Percentiles rank a stretch among this genome's conserved stretches.
phyloP scores from a whole-genome alignment of 2,113 vertebrate genomes.

The Heterotilapia buettikoferi region DNA sequence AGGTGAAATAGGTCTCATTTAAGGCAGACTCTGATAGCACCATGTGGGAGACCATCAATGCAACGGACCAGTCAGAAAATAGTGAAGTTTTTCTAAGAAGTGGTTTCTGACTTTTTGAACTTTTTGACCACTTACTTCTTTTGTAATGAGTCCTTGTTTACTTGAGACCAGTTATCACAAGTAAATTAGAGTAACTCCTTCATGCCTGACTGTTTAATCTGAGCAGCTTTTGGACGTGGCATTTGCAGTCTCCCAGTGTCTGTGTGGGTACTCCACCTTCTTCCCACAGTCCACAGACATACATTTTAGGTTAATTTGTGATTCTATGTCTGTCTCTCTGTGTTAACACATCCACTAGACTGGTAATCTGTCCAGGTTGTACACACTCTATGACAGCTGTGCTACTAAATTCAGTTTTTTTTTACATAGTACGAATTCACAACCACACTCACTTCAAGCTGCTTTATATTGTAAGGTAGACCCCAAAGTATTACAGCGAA shows the following conservation, averaged over 20 bases:
- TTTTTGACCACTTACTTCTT: not conserved
- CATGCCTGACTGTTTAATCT: not conserved
- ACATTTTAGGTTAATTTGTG: not conserved
- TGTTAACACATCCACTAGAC: not conserved
- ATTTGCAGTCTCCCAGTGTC: not conserved
- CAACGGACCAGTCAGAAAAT: not conserved
- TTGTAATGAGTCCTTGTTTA: not conserved
- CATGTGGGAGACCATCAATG: not conserved
- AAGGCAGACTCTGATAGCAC: not conserved
- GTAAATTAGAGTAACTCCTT: not conserved
- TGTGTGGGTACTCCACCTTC: not conserved
- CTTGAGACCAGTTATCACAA: not conserved
- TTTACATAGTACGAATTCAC: not conserved
- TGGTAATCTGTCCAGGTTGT: not conserved
- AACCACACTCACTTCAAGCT: fast-evolving
- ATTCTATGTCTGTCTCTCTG: not conserved
- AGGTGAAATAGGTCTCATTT: not conserved
- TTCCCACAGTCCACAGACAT: not conserved
- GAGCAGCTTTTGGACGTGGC: not conserved
- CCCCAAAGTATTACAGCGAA: not conserved
- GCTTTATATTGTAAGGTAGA: not conserved
- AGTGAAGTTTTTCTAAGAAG: not conserved
- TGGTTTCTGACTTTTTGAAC: not conserved
- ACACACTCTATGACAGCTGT: not conserved
- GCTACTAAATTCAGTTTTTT: not conserved